Base-by-base conservation (phyloP, 2,888 invertebrate genomes). In the Nasonia oneida region DNA sequence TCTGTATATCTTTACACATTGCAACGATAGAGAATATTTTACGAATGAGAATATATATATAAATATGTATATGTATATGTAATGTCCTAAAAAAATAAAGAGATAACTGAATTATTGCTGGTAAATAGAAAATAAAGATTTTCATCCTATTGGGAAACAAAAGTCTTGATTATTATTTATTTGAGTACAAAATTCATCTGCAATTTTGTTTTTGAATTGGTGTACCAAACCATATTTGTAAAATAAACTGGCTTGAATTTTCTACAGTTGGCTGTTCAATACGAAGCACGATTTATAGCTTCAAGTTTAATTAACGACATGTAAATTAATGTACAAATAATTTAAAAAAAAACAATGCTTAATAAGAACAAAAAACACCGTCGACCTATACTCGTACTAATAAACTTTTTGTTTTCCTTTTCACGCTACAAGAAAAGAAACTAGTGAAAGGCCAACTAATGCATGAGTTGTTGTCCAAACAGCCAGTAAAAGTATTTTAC, bases 21-120 rank as follows among this genome's bases (percentile, higher is more conserved):
- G 84, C 84, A 81, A 85, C 73, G 47, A 87, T 82, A 87, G 83
- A 88, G 64, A 86, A 88, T 89, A 90, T 89, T 90, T 88, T 90
- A 87, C 64, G 88, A 89, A 89, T 73, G 85, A 86, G 64, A 86
- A 81, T 80, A 75, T 86, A 85, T 85, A 87, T 76, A 81, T 87
- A 87, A 86, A 88, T 85, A 87, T 83, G 88, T 86, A 87, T 87
- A 88, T 88, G 88, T 87, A 83, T 83, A 87, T 88, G 84, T 88
- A 86, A 83, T 88, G 81, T 81, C 85, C 78, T 85, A 88, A 88
- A 78, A 29, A 84, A 84, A 84, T 80, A 86, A 84, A 87, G 81
- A 87, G 76, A 76, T 64, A 85, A 80, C 33, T 78, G 75, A 87
- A 77, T 88, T 86, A 87, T 86, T 87, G 87, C 85, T 88, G 88